Conservation (phyloP, 2,888 invertebrate species). For the Dolichopus griseipennis region DNA sequence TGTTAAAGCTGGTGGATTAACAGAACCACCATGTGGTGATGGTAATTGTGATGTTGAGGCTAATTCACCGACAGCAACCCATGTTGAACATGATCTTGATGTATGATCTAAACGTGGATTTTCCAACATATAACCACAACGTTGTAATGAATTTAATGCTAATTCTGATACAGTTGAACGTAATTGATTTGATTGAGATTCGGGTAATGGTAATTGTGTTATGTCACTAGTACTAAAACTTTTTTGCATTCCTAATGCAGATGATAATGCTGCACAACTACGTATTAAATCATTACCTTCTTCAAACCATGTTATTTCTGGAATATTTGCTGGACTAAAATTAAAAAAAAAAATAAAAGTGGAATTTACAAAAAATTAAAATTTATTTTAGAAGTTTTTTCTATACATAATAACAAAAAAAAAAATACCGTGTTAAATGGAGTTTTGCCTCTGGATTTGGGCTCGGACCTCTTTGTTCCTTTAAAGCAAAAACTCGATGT, state of each 20-base stretch:
- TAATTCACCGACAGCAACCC: conserved; percentile 75
- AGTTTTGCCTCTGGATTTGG: conserved; percentile 59
- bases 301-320: conserved; percentile 59
- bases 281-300: conserved; percentile 70
- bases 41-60: conserved; percentile 71
- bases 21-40: conserved; percentile 64
- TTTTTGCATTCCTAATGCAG: conserved; percentile 70
- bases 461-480: conserved; percentile 54
- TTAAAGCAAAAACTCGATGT: conserved; percentile 45
- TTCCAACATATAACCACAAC: conserved; percentile 48
- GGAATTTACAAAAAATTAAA: not conserved
- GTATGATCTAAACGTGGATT: conserved; percentile 51
- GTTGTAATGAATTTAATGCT: conserved; percentile 50
- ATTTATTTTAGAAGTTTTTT: not conserved
- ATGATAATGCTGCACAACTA: conserved; percentile 70
- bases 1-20: conserved; percentile 28
- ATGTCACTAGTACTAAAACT: conserved; percentile 79
- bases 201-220: conserved; percentile 49
- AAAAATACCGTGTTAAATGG: conserved; percentile 22
- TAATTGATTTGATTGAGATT: conserved; percentile 30
- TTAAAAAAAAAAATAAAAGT: no score
- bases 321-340: conserved; percentile 48
- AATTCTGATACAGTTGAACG: conserved; percentile 49
- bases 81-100: conserved; percentile 71
- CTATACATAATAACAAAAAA: not conserved